phyloP scores from a whole-genome alignment of 1,140 invertebrate species.

The Helicoverpa armigera region DNA sequence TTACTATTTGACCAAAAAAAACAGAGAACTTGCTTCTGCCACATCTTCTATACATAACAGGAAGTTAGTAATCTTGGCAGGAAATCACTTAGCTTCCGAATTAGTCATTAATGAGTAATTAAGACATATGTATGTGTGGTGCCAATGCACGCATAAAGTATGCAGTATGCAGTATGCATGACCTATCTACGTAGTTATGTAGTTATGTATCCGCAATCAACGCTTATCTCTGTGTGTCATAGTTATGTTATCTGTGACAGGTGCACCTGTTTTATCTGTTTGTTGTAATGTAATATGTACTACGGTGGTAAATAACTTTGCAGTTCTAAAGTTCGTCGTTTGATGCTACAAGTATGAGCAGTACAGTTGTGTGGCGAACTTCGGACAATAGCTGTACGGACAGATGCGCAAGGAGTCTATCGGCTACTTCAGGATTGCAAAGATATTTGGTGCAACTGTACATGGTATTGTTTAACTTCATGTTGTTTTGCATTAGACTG shows the following conservation, averaged over 20 bases:
- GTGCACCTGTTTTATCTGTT: slow-evolving; percentile 1
- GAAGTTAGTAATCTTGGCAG: slow-evolving; percentile 24
- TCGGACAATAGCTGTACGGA: too few species aligned
- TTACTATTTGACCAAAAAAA: too few species aligned
- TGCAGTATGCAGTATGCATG: neutral
- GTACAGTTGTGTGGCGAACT: too few species aligned
- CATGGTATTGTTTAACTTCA: too few species aligned
- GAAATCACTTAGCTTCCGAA: slow-evolving; percentile 41
- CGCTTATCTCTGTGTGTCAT: slow-evolving; percentile 37
- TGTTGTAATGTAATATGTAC: too few species aligned
- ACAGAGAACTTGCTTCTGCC: neutral
- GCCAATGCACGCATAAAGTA: neutral
- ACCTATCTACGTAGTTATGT: slow-evolving; percentile 25
- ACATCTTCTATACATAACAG: slow-evolving; percentile 19
- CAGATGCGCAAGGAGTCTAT: too few species aligned
- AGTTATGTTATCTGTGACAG: slow-evolving; percentile 17
- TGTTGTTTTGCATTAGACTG: too few species aligned
- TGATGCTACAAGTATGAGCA: too few species aligned
- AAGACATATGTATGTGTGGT: slow-evolving; percentile 27
- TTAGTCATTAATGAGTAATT: slow-evolving; percentile 43
- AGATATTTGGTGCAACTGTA: too few species aligned
- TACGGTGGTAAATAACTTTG: too few species aligned
- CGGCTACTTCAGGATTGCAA: too few species aligned
- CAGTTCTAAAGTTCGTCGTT: too few species aligned
- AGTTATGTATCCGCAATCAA: slow-evolving; percentile 15